Base-by-base conservation (phyloP, 2,888 invertebrate genomes). In the Unio pictorum region DNA sequence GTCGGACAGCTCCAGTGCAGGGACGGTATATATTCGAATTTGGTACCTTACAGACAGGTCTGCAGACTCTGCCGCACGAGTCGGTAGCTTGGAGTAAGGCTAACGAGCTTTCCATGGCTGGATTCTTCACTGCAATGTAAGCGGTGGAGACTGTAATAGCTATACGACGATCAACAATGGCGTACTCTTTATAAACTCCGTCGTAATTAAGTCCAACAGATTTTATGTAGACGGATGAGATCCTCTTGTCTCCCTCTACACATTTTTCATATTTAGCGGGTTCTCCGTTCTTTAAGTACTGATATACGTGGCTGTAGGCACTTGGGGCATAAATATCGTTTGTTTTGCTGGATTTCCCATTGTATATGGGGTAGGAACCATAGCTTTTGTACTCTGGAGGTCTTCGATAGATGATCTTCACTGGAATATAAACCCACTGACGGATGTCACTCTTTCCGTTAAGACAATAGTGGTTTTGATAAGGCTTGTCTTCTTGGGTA, bases 191-290 rank as follows among this genome's bases (percentile, higher is more conserved):
- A 72, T 86, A 86, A 17, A 72, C 69, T 4, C 86, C 86, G 28
- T 84, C 81, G 63, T 86, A 86, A 65, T 83, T 84, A 2, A 86
- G 70, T n/a, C 86, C 86, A 45, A 74, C 64, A 45, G 85, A 84
- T 67, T 79, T 75, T 8, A 86, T 71, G 61, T 81, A 85, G 54
- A 85, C 81, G 20, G 79, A 79, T 23, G 83, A 84, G 5, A 79
- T 79, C 6, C 80, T 80, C 15, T 77, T 77, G 17, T 72, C 74
- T 0, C 75, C 66, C 55, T 73, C 77, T 3, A 74, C 63, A 58
- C 81, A 81, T 45, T 73, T 67, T 1, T 77, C 76, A 62, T 79
- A 81, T 28, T 72, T 71, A 4, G 72, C 70, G 11, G 81, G 76
- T 3, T 76, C 74, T 23, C 74, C 45, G 18, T 67, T 71, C 58